phyloP scores from a whole-genome alignment of 2,888 invertebrate species.

The Zhengitettix transpicula region DNA sequence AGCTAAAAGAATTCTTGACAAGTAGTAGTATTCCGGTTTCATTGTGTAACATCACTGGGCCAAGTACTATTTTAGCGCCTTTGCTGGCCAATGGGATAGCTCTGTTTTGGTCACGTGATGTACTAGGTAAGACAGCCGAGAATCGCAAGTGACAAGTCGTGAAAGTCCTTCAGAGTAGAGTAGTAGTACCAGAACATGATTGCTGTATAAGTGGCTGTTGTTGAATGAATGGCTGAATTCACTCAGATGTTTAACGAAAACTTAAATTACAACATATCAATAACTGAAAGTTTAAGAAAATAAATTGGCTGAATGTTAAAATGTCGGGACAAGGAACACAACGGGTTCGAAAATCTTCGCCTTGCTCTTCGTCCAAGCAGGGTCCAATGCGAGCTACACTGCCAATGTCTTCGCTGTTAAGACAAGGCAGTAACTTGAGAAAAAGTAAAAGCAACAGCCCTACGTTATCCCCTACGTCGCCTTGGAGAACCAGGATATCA shows the following conservation, averaged over 20 bases:
- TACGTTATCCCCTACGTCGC: slow-evolving; percentile 45
- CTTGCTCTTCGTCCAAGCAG: slow-evolving; percentile 38
- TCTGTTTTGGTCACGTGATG: slow-evolving; percentile 9
- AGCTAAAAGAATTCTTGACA: background rate
- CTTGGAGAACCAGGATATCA: slow-evolving; percentile 47
- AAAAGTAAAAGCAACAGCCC: slow-evolving; percentile 45
- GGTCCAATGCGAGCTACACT: slow-evolving; percentile 62
- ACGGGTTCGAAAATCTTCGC: slow-evolving; percentile 47
- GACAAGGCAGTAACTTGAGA: slow-evolving; percentile 42
- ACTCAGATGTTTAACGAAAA: slow-evolving; percentile 10
- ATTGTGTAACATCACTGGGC: slow-evolving; percentile 5
- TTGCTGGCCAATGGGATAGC: slow-evolving; percentile 7
- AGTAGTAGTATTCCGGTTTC: slow-evolving; percentile 1
- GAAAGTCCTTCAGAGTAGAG: slow-evolving; percentile 11
- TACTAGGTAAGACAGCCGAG: slow-evolving; percentile 11
- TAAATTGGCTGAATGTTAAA: slow-evolving; percentile 32
- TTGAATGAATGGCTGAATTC: slow-evolving; percentile 11
- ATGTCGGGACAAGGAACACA: slow-evolving; percentile 35
- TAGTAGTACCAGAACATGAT: slow-evolving; percentile 10
- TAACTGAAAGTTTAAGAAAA: slow-evolving; percentile 9
- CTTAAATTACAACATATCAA: slow-evolving; percentile 13
- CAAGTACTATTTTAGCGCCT: slow-evolving; percentile 4
- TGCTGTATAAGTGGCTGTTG: slow-evolving; percentile 4
- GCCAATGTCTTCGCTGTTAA: slow-evolving; percentile 55
- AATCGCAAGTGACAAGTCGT: slow-evolving; percentile 13